Percentiles rank a stretch among this genome's conserved stretches.
These are phyloP conservation scores for Drosophila varians DNA, from an alignment of 1,140 invertebrate genomes.

Conservation along the genomic window DNA sequence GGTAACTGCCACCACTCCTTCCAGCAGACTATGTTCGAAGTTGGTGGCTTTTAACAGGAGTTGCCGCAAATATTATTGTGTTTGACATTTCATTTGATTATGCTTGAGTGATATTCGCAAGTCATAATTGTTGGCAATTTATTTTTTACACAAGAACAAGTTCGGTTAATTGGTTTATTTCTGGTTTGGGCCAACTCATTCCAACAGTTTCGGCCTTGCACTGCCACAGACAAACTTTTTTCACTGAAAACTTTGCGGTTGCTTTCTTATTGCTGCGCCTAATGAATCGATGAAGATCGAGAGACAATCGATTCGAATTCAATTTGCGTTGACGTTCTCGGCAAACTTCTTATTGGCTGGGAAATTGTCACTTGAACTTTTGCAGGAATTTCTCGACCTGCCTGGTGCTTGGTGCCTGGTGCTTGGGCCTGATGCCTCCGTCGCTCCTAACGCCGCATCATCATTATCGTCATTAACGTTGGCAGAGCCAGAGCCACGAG, in stretches of 20 bases:
- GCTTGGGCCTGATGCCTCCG: background rate
- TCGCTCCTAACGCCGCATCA: slow-evolving; percentile 31
- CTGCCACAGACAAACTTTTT: slow-evolving; percentile 21
- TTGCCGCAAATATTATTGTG: slow-evolving; percentile 46
- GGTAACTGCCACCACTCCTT: slow-evolving; percentile 26
- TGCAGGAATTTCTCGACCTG: slow-evolving; percentile 34
- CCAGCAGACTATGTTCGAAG: slow-evolving; percentile 12
- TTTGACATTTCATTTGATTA: slow-evolving; percentile 44
- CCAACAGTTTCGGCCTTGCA: slow-evolving; percentile 9
- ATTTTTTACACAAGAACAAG: slow-evolving; percentile 48
- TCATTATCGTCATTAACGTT: background rate
- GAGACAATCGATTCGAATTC: slow-evolving; percentile 30
- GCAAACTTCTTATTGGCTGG: slow-evolving; percentile 24
- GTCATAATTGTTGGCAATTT: slow-evolving; percentile 61
- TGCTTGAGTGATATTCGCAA: slow-evolving; percentile 30
- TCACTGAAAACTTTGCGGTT: slow-evolving; percentile 19
- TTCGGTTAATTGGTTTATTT: slow-evolving; percentile 49
- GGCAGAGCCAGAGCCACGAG: slow-evolving; percentile 6
- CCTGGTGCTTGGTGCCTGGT: slow-evolving; percentile 5
- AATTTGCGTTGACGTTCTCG: slow-evolving; percentile 32
- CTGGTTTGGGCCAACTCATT: slow-evolving; percentile 16
- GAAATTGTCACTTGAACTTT: slow-evolving; percentile 56
- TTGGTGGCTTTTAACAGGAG: slow-evolving; percentile 31
- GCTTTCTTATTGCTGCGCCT: background rate
- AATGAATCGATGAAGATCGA: slow-evolving; percentile 36